Evolutionary conservation across 2,113 vertebrate species (phyloP).

Genomic region (Oreamnos americanus): DNA sequence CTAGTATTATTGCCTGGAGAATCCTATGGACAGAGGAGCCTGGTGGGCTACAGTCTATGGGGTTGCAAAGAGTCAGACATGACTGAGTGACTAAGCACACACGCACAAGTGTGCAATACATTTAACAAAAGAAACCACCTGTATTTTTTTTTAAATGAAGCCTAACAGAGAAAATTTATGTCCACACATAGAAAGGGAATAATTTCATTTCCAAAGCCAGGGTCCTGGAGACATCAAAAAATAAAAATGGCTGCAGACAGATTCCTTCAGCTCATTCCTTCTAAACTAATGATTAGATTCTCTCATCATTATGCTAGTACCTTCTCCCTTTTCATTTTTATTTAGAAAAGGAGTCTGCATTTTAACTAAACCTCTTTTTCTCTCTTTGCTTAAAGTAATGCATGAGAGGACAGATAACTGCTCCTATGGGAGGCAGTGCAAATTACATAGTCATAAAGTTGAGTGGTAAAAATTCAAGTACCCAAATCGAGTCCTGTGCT

Average conservation of each 20-base stretch:
- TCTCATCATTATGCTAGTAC: background rate
- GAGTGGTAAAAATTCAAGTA: constrained; percentile 49
- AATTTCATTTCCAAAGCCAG: background rate
- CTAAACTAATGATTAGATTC: background rate
- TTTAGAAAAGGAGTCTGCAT: background rate
- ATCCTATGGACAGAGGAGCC: background rate
- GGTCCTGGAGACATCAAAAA: background rate
- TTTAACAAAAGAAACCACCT: constrained; percentile 6
- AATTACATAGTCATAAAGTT: constrained; percentile 51
- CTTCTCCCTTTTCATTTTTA: constrained; percentile 37
- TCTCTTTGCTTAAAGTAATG: constrained; percentile 16
- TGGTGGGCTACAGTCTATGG: background rate
- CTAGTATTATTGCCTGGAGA: background rate
- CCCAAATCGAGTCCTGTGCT: constrained; percentile 40
- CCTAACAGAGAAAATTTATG: background rate
- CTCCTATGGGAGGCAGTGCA: constrained; percentile 29
- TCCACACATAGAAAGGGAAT: background rate
- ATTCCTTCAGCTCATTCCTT: background rate
- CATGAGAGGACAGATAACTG: background rate
- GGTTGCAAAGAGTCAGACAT: background rate
- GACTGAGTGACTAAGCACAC: background rate
- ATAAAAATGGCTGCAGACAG: background rate
- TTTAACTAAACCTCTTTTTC: constrained; percentile 21
- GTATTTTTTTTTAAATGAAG: background rate
- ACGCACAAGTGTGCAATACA: background rate